phyloP scores from a whole-genome alignment of 2,888 invertebrate species.

The Aphidoletes aphidimyza region DNA sequence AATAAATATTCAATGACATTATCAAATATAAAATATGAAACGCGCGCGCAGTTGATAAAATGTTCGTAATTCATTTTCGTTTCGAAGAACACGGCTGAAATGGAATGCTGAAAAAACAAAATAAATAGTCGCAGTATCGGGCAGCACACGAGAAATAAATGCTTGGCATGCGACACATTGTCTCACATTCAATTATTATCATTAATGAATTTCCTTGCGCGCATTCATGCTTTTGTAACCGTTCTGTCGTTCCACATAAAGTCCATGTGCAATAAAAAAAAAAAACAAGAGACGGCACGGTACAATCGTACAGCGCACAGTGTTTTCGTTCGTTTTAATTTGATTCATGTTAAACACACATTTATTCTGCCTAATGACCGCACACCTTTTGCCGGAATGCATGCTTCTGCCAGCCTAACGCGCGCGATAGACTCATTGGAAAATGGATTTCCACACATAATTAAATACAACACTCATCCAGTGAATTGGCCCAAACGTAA shows the following conservation, averaged over 20 bases:
- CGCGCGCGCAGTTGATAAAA: not conserved
- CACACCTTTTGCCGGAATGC: slow-evolving; percentile 26
- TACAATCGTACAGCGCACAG: not conserved
- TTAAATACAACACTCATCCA: not conserved
- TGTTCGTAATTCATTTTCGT: not conserved
- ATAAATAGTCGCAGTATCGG: not conserved
- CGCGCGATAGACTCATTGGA: not conserved
- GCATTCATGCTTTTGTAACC: not conserved
- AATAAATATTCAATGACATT: not conserved
- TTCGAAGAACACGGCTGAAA: no score
- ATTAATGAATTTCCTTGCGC: slow-evolving; percentile 26
- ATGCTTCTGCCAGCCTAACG: not conserved
- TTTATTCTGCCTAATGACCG: slow-evolving; percentile 18
- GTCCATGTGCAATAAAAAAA: no score
- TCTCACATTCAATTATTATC: slow-evolving; percentile 23
- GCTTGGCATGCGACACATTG: not conserved
- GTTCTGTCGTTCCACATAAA: no score
- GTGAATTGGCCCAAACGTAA: no score
- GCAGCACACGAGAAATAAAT: not conserved
- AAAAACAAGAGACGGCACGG: no score
- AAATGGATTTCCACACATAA: slow-evolving; percentile 35
- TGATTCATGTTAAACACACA: slow-evolving; percentile 47
- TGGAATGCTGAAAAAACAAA: not conserved
- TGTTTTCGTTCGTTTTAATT: not conserved
- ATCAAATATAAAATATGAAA: slow-evolving; percentile 13